phyloP scores from a whole-genome alignment of 2,113 vertebrate species.

The Erinaceus europaeus region DNA sequence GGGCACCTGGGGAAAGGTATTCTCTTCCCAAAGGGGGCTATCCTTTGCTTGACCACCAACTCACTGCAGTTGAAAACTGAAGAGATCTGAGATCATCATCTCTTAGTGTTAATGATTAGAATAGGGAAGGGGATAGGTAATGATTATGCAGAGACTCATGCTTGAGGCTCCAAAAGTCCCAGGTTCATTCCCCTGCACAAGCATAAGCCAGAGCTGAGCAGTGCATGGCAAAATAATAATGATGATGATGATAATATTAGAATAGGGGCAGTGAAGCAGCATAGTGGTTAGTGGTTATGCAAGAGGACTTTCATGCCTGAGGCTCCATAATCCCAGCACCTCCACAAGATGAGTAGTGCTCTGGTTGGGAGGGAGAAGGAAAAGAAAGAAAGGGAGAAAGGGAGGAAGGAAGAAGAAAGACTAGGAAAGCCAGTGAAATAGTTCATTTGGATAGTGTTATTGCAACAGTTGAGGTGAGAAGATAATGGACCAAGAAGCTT shows the following conservation, averaged over 20 bases:
- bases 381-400: not conserved
- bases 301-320: too few species aligned
- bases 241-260: too few species aligned
- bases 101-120: not conserved
- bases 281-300: too few species aligned
- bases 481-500: not conserved
- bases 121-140: not conserved
- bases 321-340: too few species aligned
- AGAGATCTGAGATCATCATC: not conserved
- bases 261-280: too few species aligned
- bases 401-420: not conserved
- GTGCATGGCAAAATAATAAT: too few species aligned
- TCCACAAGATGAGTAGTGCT: too few species aligned
- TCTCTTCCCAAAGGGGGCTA: not conserved
- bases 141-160: not conserved
- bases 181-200: too few species aligned
- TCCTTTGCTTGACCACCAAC: not conserved
- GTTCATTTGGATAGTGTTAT: not conserved
- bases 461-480: not conserved
- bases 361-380: too few species aligned
- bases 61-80: not conserved
- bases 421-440: not conserved
- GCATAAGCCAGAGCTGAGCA: too few species aligned
- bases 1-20: not conserved
- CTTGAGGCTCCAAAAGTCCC: too few species aligned